Conservation (phyloP, 1,140 invertebrate genomes). For the Globodera rostochiensis region DNA sequence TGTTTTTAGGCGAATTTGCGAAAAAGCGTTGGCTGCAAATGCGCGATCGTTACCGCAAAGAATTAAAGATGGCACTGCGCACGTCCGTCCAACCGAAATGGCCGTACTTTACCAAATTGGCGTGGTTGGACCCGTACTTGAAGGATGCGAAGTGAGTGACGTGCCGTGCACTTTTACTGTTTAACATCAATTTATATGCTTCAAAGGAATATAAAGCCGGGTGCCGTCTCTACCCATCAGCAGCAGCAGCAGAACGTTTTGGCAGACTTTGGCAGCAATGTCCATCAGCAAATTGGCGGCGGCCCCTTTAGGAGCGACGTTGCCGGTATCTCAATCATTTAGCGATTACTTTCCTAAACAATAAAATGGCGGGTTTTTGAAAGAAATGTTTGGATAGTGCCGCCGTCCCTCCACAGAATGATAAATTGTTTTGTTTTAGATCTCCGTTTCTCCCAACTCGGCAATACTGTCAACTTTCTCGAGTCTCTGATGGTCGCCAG, state of each 20-base stretch:
- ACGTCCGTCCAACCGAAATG: slow-evolving; percentile 56
- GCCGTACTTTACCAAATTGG: slow-evolving; percentile 62
- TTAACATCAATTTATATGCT: neutral
- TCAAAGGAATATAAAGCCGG: slow-evolving; percentile 6
- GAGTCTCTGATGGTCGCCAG: slow-evolving; percentile 25
- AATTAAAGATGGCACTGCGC: slow-evolving; percentile 59
- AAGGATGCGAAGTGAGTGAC: slow-evolving; percentile 57
- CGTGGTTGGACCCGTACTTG: slow-evolving; percentile 63
- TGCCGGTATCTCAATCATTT: neutral
- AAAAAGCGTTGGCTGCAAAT: slow-evolving; percentile 64
- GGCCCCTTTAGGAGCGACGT: neutral
- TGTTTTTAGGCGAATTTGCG: slow-evolving; percentile 61
- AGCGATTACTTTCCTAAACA: neutral
- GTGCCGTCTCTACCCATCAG: neutral
- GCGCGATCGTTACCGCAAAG: slow-evolving; percentile 61
- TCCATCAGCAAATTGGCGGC: neutral
- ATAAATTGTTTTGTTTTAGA: neutral
- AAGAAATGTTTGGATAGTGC: neutral
- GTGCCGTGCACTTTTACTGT: neutral
- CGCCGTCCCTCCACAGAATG: no score
- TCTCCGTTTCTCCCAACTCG: slow-evolving; percentile 10
- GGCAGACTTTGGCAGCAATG: neutral
- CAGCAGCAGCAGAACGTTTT: slow-evolving; percentile 18
- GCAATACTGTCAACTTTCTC: slow-evolving; percentile 12
- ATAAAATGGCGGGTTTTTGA: no score